A percentile compares a stretch with the other conserved stretches of the same genome.
phyloP scores from a whole-genome alignment of 2,888 invertebrate genomes.

The Embidobia sp. region DNA sequence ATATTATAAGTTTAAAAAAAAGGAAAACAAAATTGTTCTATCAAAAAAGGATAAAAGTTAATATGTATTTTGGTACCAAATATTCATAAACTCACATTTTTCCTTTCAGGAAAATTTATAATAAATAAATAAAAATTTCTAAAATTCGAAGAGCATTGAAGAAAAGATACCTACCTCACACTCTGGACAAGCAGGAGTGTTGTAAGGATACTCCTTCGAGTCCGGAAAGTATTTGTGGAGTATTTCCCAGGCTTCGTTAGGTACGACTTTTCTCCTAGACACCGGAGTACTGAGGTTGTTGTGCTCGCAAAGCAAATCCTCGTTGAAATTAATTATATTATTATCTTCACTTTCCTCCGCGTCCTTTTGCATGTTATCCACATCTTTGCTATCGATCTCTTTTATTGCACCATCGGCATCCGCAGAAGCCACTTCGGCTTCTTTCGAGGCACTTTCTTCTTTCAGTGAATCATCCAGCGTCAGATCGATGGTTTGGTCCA shows the following conservation, averaged over 20 bases:
- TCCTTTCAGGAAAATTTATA: no score
- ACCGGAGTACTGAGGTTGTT: constrained; percentile 78
- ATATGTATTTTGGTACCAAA: no score
- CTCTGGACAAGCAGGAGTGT: constrained; percentile 75
- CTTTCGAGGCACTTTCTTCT: constrained; percentile 22
- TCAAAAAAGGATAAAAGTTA: no score
- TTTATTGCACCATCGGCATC: constrained; percentile 25
- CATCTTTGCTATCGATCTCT: no score
- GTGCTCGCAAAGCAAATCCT: constrained; percentile 83
- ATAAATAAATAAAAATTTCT: background rate
- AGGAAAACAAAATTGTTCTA: no score
- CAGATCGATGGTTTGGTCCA: no score
- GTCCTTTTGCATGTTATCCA: constrained; percentile 64
- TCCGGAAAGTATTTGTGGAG: constrained; percentile 82
- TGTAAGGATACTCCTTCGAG: constrained; percentile 77
- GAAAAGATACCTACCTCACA: constrained; percentile 74
- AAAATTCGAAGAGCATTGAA: no score
- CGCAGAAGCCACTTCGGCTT: constrained; percentile 34
- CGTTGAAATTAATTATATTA: constrained; percentile 82
- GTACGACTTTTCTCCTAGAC: constrained; percentile 81
- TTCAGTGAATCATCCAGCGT: constrained; percentile 39
- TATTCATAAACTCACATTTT: no score
- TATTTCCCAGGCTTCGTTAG: constrained; percentile 82
- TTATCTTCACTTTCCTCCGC: constrained; percentile 77
- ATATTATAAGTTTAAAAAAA: no score